These are phyloP conservation scores for Notamacropus eugenii DNA, from an alignment of 2,797 vertebrate genomes.

Conservation along the genomic window DNA sequence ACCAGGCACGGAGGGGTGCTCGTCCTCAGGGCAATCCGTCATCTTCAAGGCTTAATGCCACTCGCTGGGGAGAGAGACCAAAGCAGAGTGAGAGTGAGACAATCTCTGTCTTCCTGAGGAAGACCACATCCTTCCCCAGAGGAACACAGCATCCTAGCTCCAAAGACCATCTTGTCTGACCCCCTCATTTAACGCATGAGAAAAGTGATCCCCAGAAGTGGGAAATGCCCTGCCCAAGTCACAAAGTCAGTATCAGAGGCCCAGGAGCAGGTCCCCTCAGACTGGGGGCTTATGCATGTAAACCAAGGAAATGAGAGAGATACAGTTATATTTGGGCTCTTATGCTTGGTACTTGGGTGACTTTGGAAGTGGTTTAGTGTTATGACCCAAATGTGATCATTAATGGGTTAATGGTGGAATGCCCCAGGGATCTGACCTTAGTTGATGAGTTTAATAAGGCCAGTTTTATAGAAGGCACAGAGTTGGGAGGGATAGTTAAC, in stretches of 20 bases:
- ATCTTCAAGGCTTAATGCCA: constrained; percentile 97
- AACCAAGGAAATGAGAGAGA: neutral
- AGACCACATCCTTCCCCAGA: neutral
- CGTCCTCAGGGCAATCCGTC: constrained; percentile 95
- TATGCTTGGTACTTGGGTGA: neutral
- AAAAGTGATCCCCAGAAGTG: constrained; percentile 40
- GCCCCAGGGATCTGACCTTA: no score
- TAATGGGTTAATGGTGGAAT: neutral
- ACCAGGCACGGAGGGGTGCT: constrained; percentile 69
- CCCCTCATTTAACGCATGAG: constrained; percentile 67
- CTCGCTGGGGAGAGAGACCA: constrained; percentile 93
- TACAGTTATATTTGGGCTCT: neutral
- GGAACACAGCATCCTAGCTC: no score
- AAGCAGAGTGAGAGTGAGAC: constrained; percentile 80
- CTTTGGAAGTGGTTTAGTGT: neutral
- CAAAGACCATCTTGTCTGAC: neutral
- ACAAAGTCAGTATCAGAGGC: neutral
- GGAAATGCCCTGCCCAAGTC: neutral
- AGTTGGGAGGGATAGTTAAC: neutral
- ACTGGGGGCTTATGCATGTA: neutral
- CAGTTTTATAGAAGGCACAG: neutral
- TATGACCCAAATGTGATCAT: no score
- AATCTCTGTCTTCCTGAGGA: constrained; percentile 28
- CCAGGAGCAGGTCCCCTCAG: neutral
- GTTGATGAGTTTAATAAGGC: neutral